Evolutionary conservation across 2,113 vertebrate genomes (phyloP).

Genomic region (Anas platyrhynchos): DNA sequence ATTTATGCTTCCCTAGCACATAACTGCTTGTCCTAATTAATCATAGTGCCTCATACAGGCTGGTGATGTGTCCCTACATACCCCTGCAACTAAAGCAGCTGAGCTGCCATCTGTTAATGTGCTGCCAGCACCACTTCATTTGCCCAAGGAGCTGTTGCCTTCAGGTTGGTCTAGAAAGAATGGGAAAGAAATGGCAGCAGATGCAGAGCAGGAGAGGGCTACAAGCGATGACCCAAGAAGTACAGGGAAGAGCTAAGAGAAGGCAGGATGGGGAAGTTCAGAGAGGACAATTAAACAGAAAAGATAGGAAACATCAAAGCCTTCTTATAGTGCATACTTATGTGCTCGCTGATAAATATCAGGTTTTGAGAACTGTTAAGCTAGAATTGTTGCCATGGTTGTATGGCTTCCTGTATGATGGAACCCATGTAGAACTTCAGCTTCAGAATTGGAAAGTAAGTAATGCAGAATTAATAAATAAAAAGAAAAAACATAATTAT

Average conservation of each 20-base stretch:
- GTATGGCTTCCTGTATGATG: not conserved
- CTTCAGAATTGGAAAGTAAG: not conserved
- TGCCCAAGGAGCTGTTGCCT: slow-evolving; percentile 54
- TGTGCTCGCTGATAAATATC: not conserved
- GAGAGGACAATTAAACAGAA: not conserved
- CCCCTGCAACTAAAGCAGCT: slow-evolving; percentile 71
- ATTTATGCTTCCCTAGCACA: slow-evolving; percentile 56
- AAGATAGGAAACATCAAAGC: not conserved
- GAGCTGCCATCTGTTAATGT: slow-evolving; percentile 85
- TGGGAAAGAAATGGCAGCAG: slow-evolving; percentile 14
- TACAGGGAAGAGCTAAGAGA: not conserved
- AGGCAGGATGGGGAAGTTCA: not conserved
- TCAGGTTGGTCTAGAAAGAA: not conserved
- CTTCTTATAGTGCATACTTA: not conserved
- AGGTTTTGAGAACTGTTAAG: not conserved
- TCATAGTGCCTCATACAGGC: slow-evolving; percentile 13
- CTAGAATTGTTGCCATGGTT: not conserved
- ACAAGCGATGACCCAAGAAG: not conserved
- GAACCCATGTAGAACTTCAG: not conserved
- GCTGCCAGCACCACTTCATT: slow-evolving; percentile 78
- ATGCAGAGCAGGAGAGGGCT: not conserved
- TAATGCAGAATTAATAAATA: not conserved
- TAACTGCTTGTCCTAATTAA: slow-evolving; percentile 74
- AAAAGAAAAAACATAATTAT: not conserved
- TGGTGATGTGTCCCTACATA: slow-evolving; percentile 44